Evolutionary conservation across 2,888 invertebrate genomes (phyloP).

Genomic region (Tuta absoluta): DNA sequence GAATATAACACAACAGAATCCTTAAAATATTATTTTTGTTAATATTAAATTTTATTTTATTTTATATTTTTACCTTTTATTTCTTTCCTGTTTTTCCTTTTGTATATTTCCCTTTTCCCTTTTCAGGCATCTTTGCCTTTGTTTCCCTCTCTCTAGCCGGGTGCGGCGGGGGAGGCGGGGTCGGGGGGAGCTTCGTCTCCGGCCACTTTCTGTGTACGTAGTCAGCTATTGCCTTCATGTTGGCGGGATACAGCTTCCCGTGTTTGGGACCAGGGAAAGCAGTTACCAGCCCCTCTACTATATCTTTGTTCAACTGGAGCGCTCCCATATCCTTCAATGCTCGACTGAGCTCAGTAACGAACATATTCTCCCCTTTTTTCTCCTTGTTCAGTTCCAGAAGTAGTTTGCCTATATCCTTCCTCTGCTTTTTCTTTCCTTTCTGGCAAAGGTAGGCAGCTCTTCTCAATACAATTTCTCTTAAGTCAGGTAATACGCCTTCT

Average conservation of each 20-base stretch:
- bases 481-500: constrained; percentile 36
- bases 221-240: constrained; percentile 13
- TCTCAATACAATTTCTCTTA: constrained; percentile 46
- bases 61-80: too few species aligned
- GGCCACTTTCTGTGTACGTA: constrained; percentile 33
- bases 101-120: not conserved
- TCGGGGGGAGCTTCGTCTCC: constrained; percentile 29
- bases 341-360: constrained; percentile 39
- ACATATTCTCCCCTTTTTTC: constrained; percentile 37
- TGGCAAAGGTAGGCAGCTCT: constrained; percentile 47
- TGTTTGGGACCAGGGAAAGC: constrained; percentile 24
- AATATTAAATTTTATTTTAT: too few species aligned
- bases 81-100: too few species aligned
- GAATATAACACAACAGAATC: too few species aligned
- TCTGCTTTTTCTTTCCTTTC: constrained; percentile 42
- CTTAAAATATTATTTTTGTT: too few species aligned
- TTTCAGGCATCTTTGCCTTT: not conserved
- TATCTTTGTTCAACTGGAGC: constrained; percentile 40
- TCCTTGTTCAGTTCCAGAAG: constrained; percentile 42
- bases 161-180: constrained; percentile 23
- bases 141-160: not conserved
- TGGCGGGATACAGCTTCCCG: constrained; percentile 11
- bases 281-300: constrained; percentile 29
- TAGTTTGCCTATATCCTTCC: constrained; percentile 48
- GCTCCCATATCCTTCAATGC: constrained; percentile 39